Evolutionary conservation across 1,140 invertebrate genomes (phyloP).

Genomic region (Glomeris maerens): DNA sequence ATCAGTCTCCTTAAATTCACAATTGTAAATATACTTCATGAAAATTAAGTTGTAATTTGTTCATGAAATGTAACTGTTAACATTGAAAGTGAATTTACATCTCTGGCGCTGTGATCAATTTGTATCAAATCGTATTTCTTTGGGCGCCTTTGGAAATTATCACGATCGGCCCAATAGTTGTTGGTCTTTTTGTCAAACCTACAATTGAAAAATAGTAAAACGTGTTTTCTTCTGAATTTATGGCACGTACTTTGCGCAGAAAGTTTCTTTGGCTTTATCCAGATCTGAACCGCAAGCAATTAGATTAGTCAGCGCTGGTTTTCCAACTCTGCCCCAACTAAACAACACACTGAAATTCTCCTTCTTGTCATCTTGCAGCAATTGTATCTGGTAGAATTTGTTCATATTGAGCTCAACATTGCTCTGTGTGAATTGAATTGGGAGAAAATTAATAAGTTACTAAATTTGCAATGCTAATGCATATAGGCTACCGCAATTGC

Average conservation of each 20-base stretch:
- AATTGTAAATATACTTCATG: no score
- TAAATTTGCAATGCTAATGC: neutral
- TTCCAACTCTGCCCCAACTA: conserved; percentile 41
- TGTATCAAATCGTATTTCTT: conserved; percentile 35
- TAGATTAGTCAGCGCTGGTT: conserved; percentile 34
- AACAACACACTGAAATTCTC: conserved; percentile 35
- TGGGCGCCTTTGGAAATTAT: conserved; percentile 34
- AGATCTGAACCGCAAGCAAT: conserved; percentile 29
- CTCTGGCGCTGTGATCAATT: conserved; percentile 19
- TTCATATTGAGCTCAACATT: conserved; percentile 42
- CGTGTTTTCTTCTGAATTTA: neutral
- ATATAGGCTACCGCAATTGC: no score
- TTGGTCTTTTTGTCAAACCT: conserved; percentile 40
- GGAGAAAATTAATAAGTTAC: neutral
- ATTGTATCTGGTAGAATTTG: conserved; percentile 42
- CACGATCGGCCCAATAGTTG: conserved; percentile 35
- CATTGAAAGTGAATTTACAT: no score
- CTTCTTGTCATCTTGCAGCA: conserved; percentile 33
- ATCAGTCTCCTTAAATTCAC: no score
- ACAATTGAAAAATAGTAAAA: conserved; percentile 4
- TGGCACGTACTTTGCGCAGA: conserved; percentile 35
- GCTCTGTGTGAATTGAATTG: conserved; percentile 24
- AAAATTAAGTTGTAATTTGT: no score
- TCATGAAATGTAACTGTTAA: no score
- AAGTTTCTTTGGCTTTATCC: conserved; percentile 31